These are phyloP conservation scores for Andrena minutula DNA, from an alignment of 2,888 invertebrate genomes.

Conservation along the genomic window DNA sequence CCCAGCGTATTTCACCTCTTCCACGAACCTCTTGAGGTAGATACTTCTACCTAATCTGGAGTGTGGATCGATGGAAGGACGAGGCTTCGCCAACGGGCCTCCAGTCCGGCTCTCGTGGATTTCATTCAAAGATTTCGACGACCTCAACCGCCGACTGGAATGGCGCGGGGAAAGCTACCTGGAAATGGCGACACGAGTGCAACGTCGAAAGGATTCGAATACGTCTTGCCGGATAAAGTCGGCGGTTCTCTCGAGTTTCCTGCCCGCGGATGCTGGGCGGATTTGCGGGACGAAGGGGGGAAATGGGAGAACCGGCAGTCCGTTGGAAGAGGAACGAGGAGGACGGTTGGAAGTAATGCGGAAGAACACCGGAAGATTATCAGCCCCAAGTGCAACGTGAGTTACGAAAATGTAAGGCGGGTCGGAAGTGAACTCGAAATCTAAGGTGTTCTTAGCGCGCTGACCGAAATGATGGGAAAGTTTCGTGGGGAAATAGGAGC, in stretches of 20 bases:
- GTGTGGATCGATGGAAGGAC: slow-evolving; percentile 62
- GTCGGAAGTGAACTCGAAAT: slow-evolving; percentile 22
- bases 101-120: slow-evolving; percentile 51
- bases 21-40: slow-evolving; percentile 39
- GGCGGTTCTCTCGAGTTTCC: slow-evolving; percentile 29
- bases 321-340: background rate
- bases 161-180: slow-evolving; percentile 15
- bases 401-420: slow-evolving; percentile 16
- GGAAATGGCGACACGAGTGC: slow-evolving; percentile 45
- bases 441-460: too few relatives aligned
- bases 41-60: slow-evolving; percentile 60
- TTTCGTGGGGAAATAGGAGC: background rate
- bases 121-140: slow-evolving; percentile 67
- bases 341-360: background rate
- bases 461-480: slow-evolving; percentile 8
- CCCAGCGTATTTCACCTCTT: slow-evolving; percentile 43
- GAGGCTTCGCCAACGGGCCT: slow-evolving; percentile 43
- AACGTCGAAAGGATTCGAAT: slow-evolving; percentile 42
- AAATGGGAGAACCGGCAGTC: background rate
- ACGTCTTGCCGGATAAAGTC: slow-evolving; percentile 33
- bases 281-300: slow-evolving; percentile 4
- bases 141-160: slow-evolving; percentile 24
- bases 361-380: slow-evolving; percentile 26
- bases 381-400: slow-evolving; percentile 2
- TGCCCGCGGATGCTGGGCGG: background rate